phyloP scores from a whole-genome alignment of 1,140 invertebrate species.

The Drosophila pseudoobscura region DNA sequence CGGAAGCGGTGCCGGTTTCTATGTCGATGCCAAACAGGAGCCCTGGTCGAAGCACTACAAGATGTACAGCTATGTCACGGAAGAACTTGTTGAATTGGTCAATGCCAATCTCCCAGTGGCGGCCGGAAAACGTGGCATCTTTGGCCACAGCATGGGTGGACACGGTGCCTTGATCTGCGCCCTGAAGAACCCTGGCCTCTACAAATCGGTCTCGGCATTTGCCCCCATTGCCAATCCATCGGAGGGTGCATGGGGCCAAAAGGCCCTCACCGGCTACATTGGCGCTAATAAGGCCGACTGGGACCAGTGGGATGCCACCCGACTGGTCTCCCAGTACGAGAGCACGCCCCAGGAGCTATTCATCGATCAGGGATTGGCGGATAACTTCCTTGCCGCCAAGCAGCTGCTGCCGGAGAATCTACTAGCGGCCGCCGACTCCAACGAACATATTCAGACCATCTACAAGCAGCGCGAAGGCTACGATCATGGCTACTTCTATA shows the following conservation, averaged over 20 bases:
- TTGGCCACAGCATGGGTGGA: constrained; percentile 98
- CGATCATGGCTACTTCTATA: constrained; percentile 98
- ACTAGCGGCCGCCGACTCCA: constrained; percentile 87
- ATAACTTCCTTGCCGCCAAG: constrained; percentile 91
- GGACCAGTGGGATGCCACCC: constrained; percentile 95
- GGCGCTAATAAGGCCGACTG: constrained; percentile 89
- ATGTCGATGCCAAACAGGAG: constrained; percentile 94
- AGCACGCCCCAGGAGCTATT: constrained; percentile 93
- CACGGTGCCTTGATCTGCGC: constrained; percentile 97
- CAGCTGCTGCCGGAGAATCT: constrained; percentile 95
- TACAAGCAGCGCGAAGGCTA: constrained; percentile 94
- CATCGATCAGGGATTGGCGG: constrained; percentile 93
- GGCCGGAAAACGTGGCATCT: constrained; percentile 89
- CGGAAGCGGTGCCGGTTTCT: constrained; percentile 97
- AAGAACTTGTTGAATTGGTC: constrained; percentile 93
- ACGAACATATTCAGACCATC: constrained; percentile 88
- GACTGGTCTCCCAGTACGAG: constrained; percentile 92
- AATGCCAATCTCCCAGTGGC: constrained; percentile 88
- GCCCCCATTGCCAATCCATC: constrained; percentile 96
- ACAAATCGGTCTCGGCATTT: constrained; percentile 97
- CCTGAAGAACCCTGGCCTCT: constrained; percentile 95
- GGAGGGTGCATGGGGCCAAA: constrained; percentile 93
- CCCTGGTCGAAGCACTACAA: constrained; percentile 97
- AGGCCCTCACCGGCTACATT: constrained; percentile 94
- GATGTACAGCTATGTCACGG: constrained; percentile 98